Evolutionary conservation across 2,888 invertebrate species (phyloP), one percentile per base, ranked within the genome.

Genomic region (Flexamia atlantica): DNA sequence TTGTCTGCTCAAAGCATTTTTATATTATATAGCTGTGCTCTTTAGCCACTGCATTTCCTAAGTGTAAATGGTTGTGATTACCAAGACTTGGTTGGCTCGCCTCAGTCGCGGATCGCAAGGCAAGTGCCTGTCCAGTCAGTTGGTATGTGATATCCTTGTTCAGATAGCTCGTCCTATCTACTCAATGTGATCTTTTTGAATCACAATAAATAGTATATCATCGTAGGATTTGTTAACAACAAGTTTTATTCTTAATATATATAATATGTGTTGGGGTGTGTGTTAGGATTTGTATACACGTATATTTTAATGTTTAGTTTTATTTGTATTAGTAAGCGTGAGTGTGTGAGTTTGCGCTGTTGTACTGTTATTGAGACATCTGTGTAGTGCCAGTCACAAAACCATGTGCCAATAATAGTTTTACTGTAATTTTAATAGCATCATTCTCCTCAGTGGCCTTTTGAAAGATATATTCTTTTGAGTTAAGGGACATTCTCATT

Each of bases 121-220:
- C 53, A 23, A 53, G 53, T 28, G 79, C 57, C 57, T 79, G 53
- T 72, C 25, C 10, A 79, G 79, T 79, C 79, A 79, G 50, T 79
- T 17, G 76, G 79, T 79, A 79, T 79, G 79, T 79, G 79, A 79
- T 79, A 79, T 79, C 53, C 25, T 5, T 50, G 57, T 79, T 57
- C n/a, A 20, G 50, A 57, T 79, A 57, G 79, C 36, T 79, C 17
- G 32, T 57, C 14, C 57, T 79, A 79, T 57, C 57, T 50, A 79
- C 53, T 79, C 46, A 50, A 36, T 79, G 79, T 79, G 79, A 79
- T 79, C 57, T 17, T 57, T 79, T 1, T 79, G 79, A 53, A 79
- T 79, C 79, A 79, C 79, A 57, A 79, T 79, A 79, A 79, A 79
- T 79, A 79, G 46, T 79, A n/a, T 57, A 50, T 57, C 20, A 57